A percentile compares a stretch with the other conserved stretches of the same genome.
Evolutionary conservation across 2,888 invertebrate species (phyloP).

Genomic region (Zygothrica quintamaculata): DNA sequence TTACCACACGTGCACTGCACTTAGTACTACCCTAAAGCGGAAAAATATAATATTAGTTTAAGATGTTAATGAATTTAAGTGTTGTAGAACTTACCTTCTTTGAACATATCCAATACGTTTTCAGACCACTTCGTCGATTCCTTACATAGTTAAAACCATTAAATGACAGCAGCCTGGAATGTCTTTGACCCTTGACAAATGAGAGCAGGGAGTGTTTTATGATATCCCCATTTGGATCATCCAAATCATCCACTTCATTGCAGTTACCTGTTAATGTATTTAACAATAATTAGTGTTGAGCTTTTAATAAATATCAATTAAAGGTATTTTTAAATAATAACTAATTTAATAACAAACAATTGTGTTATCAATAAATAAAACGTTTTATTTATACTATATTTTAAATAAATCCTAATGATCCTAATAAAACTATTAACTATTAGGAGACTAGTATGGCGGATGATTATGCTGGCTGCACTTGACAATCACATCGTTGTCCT

Average conservation of each 20-base stretch:
- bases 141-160: conserved; percentile 83
- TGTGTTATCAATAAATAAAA: conserved; percentile 39
- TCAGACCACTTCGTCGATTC: conserved; percentile 83
- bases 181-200: conserved; percentile 82
- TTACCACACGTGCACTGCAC: conserved; percentile 84
- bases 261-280: conserved; percentile 38
- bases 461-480: conserved; percentile 84
- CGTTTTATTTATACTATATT: conserved; percentile 39
- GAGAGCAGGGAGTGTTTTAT: conserved; percentile 73
- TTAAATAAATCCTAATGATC: conserved; percentile 21
- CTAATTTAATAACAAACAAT: neutral
- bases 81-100: conserved; percentile 79
- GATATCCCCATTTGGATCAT: conserved; percentile 28
- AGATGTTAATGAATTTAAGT: neutral
- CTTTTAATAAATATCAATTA: no score
- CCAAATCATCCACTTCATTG: conserved; percentile 28
- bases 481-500: conserved; percentile 83
- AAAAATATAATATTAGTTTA: conserved; percentile 3
- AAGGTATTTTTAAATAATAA: no score
- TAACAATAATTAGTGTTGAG: conserved; percentile 4
- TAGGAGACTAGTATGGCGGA: conserved; percentile 82
- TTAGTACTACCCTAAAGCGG: conserved; percentile 83
- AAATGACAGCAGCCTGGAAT: conserved; percentile 82
- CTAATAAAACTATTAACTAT: conserved; percentile 13
- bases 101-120: conserved; percentile 85